A percentile compares a stretch with the other conserved stretches of the same genome.
Evolutionary conservation across 2,113 vertebrate genomes (phyloP).

Genomic region (Orycteropus afer): DNA sequence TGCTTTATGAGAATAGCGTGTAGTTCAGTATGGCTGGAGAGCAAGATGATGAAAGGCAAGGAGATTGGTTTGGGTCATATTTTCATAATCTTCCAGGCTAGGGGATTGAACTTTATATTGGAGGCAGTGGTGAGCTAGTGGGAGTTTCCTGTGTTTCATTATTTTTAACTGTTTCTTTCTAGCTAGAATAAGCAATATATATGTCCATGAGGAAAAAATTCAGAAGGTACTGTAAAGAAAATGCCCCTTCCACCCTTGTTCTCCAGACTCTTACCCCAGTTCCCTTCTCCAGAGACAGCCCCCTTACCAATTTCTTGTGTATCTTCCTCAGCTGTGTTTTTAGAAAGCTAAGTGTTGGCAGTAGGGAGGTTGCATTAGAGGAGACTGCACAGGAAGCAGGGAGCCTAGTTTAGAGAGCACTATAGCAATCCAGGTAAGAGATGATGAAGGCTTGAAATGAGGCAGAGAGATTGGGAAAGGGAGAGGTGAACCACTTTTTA

Average conservation of each 20-base stretch:
- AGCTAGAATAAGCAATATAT: not conserved
- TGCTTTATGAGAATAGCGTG: not conserved
- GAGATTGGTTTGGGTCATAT: accelerated
- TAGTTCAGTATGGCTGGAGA: not conserved
- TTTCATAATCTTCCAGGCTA: not conserved
- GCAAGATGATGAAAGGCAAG: not conserved
- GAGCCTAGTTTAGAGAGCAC: not conserved
- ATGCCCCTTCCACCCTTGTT: not conserved
- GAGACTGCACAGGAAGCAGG: not conserved
- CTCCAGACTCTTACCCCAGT: not conserved
- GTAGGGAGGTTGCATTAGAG: not conserved
- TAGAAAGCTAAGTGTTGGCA: not conserved
- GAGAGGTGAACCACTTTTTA: no score
- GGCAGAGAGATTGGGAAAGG: not conserved
- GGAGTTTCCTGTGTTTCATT: not conserved
- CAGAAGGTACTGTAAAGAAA: not conserved
- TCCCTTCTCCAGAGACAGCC: not conserved
- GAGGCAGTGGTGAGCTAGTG: not conserved
- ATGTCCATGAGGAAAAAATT: not conserved
- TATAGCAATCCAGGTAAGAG: not conserved
- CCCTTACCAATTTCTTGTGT: not conserved
- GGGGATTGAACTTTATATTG: not conserved
- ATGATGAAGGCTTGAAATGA: no score
- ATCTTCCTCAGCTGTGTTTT: not conserved
- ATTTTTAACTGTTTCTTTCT: not conserved